Conservation (phyloP, 2,797 vertebrate species). For the Anguilla megastoma region DNA sequence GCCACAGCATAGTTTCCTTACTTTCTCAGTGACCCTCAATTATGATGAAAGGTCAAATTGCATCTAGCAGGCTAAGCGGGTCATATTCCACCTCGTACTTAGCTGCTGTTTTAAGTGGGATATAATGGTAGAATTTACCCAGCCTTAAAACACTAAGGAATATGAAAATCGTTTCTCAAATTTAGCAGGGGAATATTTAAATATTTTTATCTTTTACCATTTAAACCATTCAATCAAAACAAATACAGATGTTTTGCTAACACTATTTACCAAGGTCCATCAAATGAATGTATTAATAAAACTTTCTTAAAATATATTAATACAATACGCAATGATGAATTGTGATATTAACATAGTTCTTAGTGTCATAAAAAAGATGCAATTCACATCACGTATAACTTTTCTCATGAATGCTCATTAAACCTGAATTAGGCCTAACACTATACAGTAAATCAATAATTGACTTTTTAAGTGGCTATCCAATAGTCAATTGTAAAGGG, state of each 20-base stretch:
- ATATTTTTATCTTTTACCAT: neutral
- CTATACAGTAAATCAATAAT: neutral
- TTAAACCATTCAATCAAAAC: neutral
- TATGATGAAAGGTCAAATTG: neutral
- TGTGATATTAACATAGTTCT: too few relatives aligned
- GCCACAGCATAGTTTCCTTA: neutral
- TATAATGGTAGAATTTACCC: neutral
- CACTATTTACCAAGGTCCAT: neutral
- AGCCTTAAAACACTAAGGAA: neutral
- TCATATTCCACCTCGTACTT: neutral
- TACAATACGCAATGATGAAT: neutral
- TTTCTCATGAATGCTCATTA: neutral
- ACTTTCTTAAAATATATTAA: neutral
- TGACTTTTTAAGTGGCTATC: neutral
- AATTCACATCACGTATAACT: neutral
- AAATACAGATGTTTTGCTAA: neutral
- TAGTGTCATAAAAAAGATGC: too few relatives aligned
- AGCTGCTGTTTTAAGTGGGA: neutral
- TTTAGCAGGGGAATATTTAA: neutral
- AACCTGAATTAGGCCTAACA: neutral
- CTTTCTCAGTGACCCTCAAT: neutral
- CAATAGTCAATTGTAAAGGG: neutral
- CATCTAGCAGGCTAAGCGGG: neutral
- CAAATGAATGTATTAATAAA: neutral
- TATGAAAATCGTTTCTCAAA: neutral